Conservation (phyloP, 2,797 vertebrate genomes). For the Falco berigora region DNA sequence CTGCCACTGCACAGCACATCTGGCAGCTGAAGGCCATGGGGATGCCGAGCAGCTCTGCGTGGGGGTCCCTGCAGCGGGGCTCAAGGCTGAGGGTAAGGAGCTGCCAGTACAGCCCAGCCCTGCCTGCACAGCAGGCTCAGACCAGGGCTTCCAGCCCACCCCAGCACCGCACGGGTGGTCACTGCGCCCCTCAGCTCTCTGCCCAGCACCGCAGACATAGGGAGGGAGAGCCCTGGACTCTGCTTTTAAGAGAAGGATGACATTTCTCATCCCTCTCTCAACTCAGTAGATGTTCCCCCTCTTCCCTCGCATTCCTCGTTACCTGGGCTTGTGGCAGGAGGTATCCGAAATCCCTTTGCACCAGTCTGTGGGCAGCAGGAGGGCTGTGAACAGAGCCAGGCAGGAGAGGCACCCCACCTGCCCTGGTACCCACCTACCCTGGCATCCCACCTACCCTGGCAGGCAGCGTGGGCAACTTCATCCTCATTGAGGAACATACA, state of each 20-base stretch:
- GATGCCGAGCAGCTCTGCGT: background rate
- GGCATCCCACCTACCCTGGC: too few species aligned
- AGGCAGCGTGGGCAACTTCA: background rate
- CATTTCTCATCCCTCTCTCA: background rate
- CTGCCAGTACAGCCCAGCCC: background rate
- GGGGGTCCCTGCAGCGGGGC: background rate
- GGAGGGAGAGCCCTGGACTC: background rate
- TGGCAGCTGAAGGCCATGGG: background rate
- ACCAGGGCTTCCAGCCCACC: background rate
- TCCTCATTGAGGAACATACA: background rate
- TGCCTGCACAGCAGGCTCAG: background rate
- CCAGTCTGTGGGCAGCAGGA: background rate
- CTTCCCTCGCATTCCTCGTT: rapidly evolving
- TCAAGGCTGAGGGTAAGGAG: background rate
- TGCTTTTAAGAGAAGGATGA: background rate
- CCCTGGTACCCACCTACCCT: background rate
- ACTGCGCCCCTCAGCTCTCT: background rate
- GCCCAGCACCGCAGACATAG: background rate
- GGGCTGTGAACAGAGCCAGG: background rate
- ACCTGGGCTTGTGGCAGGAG: background rate
- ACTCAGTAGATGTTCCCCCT: too few species aligned
- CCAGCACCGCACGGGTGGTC: background rate
- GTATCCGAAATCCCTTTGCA: background rate
- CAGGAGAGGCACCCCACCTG: background rate
- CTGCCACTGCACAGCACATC: background rate